Conservation (phyloP, 2,888 invertebrate species). For the Nemurella pictetii region DNA sequence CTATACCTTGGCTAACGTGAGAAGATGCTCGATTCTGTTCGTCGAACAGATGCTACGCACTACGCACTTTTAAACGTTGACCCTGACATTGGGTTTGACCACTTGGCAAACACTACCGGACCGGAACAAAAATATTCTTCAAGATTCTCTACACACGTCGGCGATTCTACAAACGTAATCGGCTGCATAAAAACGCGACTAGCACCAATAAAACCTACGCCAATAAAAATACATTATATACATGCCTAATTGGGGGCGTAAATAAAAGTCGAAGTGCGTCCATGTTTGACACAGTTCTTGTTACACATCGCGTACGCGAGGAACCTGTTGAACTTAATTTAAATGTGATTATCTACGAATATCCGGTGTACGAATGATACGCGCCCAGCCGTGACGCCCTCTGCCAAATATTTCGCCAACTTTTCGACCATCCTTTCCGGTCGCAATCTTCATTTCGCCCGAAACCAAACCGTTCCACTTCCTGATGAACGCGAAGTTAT, state of each 20-base stretch:
- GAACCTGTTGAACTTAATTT: not conserved
- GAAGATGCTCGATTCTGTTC: not conserved
- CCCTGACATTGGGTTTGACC: not conserved
- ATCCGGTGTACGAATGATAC: not conserved
- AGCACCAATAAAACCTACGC: not conserved
- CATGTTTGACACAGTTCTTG: not conserved
- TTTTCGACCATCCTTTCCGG: constrained; percentile 1
- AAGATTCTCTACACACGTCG: not conserved
- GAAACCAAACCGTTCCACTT: not conserved
- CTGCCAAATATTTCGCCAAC: not conserved
- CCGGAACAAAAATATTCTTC: not conserved
- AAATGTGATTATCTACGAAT: not conserved
- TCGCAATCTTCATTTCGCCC: constrained; percentile 8
- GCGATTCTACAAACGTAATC: not conserved
- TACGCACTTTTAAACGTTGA: not conserved
- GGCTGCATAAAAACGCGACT: not conserved
- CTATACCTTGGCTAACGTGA: not conserved
- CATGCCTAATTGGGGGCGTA: not conserved
- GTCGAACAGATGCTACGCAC: not conserved
- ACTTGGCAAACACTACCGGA: not conserved
- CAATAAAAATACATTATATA: not conserved
- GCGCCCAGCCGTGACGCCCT: not conserved
- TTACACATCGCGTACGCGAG: not conserved
- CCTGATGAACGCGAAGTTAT: not conserved
- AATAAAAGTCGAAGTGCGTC: not conserved